phyloP scores from a whole-genome alignment of 92 coral and sea anemone species.

The Heliopora coerulea region DNA sequence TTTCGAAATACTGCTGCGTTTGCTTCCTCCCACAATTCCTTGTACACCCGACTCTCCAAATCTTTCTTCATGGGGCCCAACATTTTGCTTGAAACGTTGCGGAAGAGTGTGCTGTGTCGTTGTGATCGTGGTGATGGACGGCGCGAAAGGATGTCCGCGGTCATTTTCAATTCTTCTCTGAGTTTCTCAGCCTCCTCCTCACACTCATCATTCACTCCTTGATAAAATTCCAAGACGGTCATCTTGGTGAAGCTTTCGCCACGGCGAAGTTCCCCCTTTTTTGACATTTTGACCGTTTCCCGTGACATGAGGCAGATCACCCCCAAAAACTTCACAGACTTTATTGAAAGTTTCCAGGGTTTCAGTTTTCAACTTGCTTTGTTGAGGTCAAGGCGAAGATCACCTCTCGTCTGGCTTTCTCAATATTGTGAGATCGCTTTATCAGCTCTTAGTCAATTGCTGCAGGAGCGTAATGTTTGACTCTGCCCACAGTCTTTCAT shows the following conservation, averaged over 20 bases:
- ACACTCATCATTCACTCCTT: constrained; percentile 22
- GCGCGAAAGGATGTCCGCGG: constrained; percentile 26
- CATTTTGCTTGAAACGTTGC: constrained; percentile 18
- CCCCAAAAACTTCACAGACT: too few relatives aligned
- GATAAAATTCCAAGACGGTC: constrained; percentile 31
- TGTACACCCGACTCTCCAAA: constrained; percentile 28
- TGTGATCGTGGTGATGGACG: constrained; percentile 33
- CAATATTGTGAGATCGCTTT: too few relatives aligned
- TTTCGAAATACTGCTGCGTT: constrained; percentile 34
- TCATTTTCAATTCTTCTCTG: constrained; percentile 7
- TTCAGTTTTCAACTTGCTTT: too few relatives aligned
- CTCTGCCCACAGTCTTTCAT: too few relatives aligned
- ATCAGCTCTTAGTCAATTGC: too few relatives aligned
- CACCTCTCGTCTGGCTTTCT: too few relatives aligned
- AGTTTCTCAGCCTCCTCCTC: constrained; percentile 14
- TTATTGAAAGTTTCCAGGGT: too few relatives aligned
- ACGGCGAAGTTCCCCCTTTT: background rate
- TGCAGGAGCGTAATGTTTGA: too few relatives aligned
- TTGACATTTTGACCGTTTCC: background rate
- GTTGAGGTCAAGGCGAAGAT: too few relatives aligned
- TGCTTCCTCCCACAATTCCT: constrained; percentile 40
- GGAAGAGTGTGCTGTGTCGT: constrained; percentile 18
- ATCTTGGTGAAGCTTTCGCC: constrained; percentile 27
- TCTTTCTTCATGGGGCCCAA: constrained; percentile 9
- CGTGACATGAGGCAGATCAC: background rate